These are phyloP conservation scores for Enteromius thamalakanensis DNA, from an alignment of 2,797 vertebrate species.

Conservation along the genomic window DNA sequence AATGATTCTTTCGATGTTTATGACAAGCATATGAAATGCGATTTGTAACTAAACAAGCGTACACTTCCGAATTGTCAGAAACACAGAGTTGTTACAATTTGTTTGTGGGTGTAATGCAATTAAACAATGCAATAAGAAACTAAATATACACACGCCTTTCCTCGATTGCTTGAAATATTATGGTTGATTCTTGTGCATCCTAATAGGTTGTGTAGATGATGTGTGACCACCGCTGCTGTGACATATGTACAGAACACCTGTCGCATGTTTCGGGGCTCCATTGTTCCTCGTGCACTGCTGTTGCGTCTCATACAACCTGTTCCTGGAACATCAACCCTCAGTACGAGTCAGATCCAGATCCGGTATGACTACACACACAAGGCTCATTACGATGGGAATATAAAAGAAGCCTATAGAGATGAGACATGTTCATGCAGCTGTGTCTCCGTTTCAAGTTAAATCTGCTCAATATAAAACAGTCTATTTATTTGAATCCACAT, in stretches of 20 bases:
- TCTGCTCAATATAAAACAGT: not conserved
- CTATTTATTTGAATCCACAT: not conserved
- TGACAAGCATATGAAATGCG: constrained; percentile 23
- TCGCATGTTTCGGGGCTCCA: constrained; percentile 66
- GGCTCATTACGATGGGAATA: constrained; percentile 12
- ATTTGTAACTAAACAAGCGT: constrained; percentile 16
- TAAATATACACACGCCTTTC: not conserved
- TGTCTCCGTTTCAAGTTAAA: not conserved
- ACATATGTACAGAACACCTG: constrained; percentile 79
- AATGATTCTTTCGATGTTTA: constrained; percentile 1
- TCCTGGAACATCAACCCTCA: constrained; percentile 74
- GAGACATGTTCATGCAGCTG: not conserved
- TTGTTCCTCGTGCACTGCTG: constrained; percentile 59
- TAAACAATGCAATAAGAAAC: not conserved
- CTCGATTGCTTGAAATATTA: not conserved
- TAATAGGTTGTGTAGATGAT: constrained; percentile 71
- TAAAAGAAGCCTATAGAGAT: not conserved
- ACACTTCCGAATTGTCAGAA: not conserved
- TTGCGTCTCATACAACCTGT: constrained; percentile 69
- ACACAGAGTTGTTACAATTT: constrained; percentile 5
- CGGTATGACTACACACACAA: not conserved
- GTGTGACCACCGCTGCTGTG: constrained; percentile 70
- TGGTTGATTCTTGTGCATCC: constrained; percentile 14
- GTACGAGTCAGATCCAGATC: constrained; percentile 30
- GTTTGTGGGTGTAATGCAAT: constrained; percentile 19